Evolutionary conservation across 2,797 vertebrate species (phyloP), one percentile per base, ranked within the genome.

Genomic region (Ceyx erithaca): DNA sequence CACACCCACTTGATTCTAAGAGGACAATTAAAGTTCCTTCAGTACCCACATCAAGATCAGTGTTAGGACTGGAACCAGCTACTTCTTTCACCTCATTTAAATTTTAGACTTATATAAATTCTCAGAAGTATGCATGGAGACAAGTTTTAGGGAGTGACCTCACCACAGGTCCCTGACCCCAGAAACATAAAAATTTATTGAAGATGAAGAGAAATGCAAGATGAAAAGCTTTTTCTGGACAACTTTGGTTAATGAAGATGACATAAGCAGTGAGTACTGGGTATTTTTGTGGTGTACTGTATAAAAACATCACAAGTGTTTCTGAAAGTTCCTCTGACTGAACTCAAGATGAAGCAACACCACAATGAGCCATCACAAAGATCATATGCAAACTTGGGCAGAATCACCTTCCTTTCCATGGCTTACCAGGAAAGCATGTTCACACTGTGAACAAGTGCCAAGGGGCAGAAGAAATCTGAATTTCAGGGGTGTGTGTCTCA

Each of bases 391-490:
- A 37, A 85, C 33, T 62, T 0, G 0, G 67, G n/a, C 59, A 79
- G 79, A 72, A 80, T 30, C 14, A 2, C 17, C 52, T 28, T 87
- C 57, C 72, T 40, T 45, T 30, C 71, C 30, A 19, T 1, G 35
- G 51, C 64, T 85, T 82, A 80, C 45, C 64, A 80, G 20, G 58
- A 92, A 89, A 80, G 17, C 48, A 73, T 25, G 45, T 67, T 69
- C 72, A 30, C 14, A 41, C 23, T 48, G 64, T 30, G 58, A 54
- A 82, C 46, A 23, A 80, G 26, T 41, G 77, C 62, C 73, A 59
- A 35, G 14, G 31, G 49, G 49, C 58, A 76, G 58, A 57, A 71
- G 55, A 37, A 49, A 90, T 64, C 15, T 68, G 40, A 45, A 16
- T 51, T 61, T 72, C 31, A 28, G 45, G 21, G 12, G 48, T 17